phyloP scores from a whole-genome alignment of 2,113 vertebrate species.

The Lethenteron camtschaticum region DNA sequence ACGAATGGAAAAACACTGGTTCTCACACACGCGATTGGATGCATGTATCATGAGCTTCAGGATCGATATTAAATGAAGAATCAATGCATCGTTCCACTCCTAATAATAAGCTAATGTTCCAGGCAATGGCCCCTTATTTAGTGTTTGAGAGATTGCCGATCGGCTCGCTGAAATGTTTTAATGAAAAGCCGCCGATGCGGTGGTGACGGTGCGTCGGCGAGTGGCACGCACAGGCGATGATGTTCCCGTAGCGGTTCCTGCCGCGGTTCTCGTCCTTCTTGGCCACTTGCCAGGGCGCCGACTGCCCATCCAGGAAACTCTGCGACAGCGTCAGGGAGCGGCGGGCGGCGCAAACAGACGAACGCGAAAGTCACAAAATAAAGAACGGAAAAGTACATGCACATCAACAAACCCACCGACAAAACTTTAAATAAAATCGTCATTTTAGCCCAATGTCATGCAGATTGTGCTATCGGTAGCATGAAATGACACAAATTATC shows the following conservation, averaged over 20 bases:
- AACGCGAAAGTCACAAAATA: too few species aligned
- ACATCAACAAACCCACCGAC: too few species aligned
- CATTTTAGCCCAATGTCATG: too few species aligned
- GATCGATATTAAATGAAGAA: slow-evolving; percentile 12
- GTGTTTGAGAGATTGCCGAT: slow-evolving; percentile 20
- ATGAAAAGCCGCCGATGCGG: too few species aligned
- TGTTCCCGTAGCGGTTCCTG: slow-evolving; percentile 95
- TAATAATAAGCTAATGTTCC: slow-evolving; percentile 11
- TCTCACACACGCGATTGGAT: slow-evolving; percentile 17
- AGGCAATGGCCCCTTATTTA: slow-evolving; percentile 14
- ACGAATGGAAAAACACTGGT: too few species aligned
- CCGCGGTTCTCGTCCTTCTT: slow-evolving; percentile 93
- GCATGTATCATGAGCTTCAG: slow-evolving; percentile 17
- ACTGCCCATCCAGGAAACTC: slow-evolving; percentile 79
- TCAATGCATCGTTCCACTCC: slow-evolving; percentile 14
- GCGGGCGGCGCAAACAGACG: too few species aligned
- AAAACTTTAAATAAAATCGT: too few species aligned
- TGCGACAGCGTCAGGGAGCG: slow-evolving; percentile 18
- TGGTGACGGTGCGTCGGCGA: slow-evolving; percentile 9
- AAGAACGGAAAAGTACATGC: too few species aligned
- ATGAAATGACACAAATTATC: too few species aligned
- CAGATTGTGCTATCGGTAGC: too few species aligned
- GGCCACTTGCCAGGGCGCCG: slow-evolving; percentile 82
- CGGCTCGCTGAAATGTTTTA: slow-evolving; percentile 12
- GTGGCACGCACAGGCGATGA: slow-evolving; percentile 83